Conservation (phyloP, 2,888 invertebrate species). For the Machimus rusticus region DNA sequence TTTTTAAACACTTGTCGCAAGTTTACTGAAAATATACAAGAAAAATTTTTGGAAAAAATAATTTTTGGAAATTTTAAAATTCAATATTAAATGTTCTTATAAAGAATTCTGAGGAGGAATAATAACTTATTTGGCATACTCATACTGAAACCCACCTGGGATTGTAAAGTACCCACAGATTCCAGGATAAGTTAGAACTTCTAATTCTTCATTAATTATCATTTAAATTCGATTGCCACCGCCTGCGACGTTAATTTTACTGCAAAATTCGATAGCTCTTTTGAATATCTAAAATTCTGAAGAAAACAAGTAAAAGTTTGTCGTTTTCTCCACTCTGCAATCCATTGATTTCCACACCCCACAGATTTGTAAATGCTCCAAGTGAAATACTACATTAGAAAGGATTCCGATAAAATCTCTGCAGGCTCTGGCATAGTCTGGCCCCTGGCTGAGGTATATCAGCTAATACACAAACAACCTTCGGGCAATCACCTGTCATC, state of each 20-base stretch:
- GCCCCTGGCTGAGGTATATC: not conserved
- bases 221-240: not conserved
- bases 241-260: not conserved
- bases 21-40: too few relatives aligned
- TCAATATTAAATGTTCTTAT: too few relatives aligned
- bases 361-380: not conserved
- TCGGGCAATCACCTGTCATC: slow-evolving; percentile 11
- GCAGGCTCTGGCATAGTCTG: not conserved
- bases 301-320: not conserved
- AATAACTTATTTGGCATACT: not conserved
- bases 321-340: not conserved
- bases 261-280: not conserved
- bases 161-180: not conserved
- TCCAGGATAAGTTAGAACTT: not conserved
- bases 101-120: not conserved
- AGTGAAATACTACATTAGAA: not conserved
- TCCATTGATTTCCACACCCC: not conserved
- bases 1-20: too few relatives aligned
- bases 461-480: slow-evolving; percentile 11
- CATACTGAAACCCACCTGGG: not conserved
- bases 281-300: not conserved
- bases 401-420: not conserved
- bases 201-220: not conserved
- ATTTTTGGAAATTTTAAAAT: too few relatives aligned
- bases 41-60: too few relatives aligned